Evolutionary conservation across 1,140 invertebrate genomes (phyloP).

Genomic region (Drosophila quadrilineata): DNA sequence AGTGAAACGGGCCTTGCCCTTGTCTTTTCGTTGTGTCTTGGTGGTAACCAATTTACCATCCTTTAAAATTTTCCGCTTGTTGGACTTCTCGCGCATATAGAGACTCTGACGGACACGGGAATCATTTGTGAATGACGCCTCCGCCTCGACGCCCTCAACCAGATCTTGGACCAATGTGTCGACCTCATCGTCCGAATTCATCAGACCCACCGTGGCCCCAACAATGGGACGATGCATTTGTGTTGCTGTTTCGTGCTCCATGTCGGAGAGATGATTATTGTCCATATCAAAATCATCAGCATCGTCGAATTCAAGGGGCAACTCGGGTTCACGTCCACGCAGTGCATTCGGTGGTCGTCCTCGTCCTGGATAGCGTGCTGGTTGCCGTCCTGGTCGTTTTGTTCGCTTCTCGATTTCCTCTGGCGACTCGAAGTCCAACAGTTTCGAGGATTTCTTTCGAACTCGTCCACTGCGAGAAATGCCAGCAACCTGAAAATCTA

Average conservation of each 20-base stretch:
- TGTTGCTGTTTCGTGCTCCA: slow-evolving; percentile 11
- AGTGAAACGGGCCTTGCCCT: slow-evolving; percentile 90
- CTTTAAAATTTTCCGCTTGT: slow-evolving; percentile 89
- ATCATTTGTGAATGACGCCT: slow-evolving; percentile 73
- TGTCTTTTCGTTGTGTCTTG: slow-evolving; percentile 87
- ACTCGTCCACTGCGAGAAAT: slow-evolving; percentile 92
- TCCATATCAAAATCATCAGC: slow-evolving; percentile 35
- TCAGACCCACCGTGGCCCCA: slow-evolving; percentile 15
- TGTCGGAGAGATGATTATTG: slow-evolving; percentile 33
- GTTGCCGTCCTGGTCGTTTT: slow-evolving; percentile 47
- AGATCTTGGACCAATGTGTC: slow-evolving; percentile 73
- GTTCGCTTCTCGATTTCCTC: slow-evolving; percentile 87
- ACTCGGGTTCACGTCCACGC: slow-evolving; percentile 40
- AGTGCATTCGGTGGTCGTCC: slow-evolving; percentile 62
- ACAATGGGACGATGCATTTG: slow-evolving; percentile 8
- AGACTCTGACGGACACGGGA: slow-evolving; percentile 84
- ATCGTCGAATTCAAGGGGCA: slow-evolving; percentile 27
- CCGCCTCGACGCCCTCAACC: slow-evolving; percentile 70
- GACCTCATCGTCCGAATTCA: slow-evolving; percentile 68
- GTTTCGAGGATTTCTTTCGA: slow-evolving; percentile 95
- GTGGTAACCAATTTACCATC: slow-evolving; percentile 86
- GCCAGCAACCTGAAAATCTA: slow-evolving; percentile 91
- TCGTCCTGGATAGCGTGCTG: slow-evolving; percentile 45
- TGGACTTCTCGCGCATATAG: slow-evolving; percentile 90
- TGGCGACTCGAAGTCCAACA: slow-evolving; percentile 95